phyloP scores from a whole-genome alignment of 1,140 invertebrate genomes.

The Brachionus sp. region DNA sequence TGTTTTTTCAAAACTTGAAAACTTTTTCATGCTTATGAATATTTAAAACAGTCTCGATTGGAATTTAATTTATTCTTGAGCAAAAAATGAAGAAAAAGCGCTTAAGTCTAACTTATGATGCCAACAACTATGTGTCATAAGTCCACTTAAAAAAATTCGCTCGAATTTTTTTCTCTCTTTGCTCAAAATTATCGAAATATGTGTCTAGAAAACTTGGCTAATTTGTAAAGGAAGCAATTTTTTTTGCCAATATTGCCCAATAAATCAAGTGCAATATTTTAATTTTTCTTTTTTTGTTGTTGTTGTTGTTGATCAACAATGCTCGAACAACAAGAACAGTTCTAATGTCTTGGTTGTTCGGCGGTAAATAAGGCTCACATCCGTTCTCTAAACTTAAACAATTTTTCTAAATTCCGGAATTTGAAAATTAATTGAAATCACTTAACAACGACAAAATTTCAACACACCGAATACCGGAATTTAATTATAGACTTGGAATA shows the following conservation, averaged over 20 bases:
- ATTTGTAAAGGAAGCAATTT: constrained; percentile 19
- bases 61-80: constrained; percentile 30
- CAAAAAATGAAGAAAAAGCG: neutral
- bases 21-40: constrained; percentile 41
- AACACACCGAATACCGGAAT: constrained; percentile 33
- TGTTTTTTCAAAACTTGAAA: constrained; percentile 19
- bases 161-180: neutral
- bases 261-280: constrained; percentile 33
- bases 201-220: neutral
- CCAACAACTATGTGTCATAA: constrained; percentile 41
- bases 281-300: neutral
- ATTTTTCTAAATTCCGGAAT: neutral
- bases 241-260: neutral
- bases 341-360: constrained; percentile 33
- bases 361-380: neutral
- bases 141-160: neutral
- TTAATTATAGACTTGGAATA: constrained; percentile 42
- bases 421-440: constrained; percentile 3
- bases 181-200: neutral
- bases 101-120: constrained; percentile 25
- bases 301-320: neutral
- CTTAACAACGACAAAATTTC: constrained; percentile 32
- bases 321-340: neutral
- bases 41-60: constrained; percentile 36
- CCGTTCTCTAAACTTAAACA: constrained; percentile 10